These are phyloP conservation scores for Calyptommatus sinebrachiatus DNA, from an alignment of 2,113 vertebrate species.

Conservation along the genomic window DNA sequence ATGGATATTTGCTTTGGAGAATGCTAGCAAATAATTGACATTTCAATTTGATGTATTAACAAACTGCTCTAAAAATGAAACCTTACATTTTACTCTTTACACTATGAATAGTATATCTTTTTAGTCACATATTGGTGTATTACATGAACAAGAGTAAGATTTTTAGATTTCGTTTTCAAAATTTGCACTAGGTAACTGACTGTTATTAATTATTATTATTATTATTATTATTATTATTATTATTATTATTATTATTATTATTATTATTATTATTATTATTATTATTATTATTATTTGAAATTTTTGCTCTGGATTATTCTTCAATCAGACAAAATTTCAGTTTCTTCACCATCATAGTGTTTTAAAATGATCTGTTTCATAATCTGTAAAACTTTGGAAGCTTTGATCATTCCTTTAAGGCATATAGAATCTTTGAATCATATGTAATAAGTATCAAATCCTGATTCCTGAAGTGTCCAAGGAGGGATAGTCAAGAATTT, in stretches of 20 bases:
- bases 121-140: neutral
- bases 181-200: neutral
- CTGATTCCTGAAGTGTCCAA: neutral
- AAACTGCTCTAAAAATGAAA: slow-evolving; percentile 44
- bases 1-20: slow-evolving; percentile 70
- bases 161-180: neutral
- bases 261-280: neutral
- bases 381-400: slow-evolving; percentile 6
- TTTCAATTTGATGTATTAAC: slow-evolving; percentile 44
- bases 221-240: neutral
- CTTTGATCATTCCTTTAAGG: neutral
- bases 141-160: neutral
- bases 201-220: neutral
- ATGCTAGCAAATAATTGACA: slow-evolving; percentile 67
- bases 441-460: neutral
- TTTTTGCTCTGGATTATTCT: neutral
- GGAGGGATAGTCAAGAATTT: too few species aligned
- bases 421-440: neutral
- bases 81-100: slow-evolving; percentile 35
- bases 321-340: neutral
- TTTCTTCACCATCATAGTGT: neutral
- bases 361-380: slow-evolving; percentile 14
- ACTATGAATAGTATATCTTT: neutral
- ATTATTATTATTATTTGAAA: neutral
- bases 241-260: neutral